phyloP scores from a whole-genome alignment of 2,113 vertebrate species.

The Seriola aureovittata region DNA sequence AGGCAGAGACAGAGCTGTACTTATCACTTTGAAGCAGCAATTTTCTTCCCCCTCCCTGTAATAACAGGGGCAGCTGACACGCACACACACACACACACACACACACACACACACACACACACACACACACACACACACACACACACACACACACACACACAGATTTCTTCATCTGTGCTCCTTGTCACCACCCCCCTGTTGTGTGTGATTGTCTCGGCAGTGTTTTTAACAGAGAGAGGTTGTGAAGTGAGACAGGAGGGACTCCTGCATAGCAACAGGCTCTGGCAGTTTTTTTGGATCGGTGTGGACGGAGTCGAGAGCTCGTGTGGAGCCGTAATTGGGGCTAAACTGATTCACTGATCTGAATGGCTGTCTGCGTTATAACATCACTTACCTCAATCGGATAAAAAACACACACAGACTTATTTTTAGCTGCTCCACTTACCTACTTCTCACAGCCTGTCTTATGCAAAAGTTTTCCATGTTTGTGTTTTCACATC shows the following conservation, averaged over 20 bases:
- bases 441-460: too few relatives aligned
- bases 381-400: neutral
- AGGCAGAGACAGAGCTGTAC: slow-evolving; percentile 41
- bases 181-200: slow-evolving; percentile 24
- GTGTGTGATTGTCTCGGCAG: slow-evolving; percentile 33
- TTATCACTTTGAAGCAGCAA: slow-evolving; percentile 51
- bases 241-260: slow-evolving; percentile 12
- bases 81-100: neutral
- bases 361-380: neutral
- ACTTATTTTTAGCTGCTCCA: neutral
- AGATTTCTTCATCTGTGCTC: slow-evolving; percentile 25
- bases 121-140: too few relatives aligned
- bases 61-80: slow-evolving; percentile 39
- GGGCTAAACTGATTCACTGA: neutral
- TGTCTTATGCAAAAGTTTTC: neutral
- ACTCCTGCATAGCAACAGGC: slow-evolving; percentile 65
- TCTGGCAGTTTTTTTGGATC: slow-evolving; percentile 22
- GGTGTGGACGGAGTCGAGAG: neutral
- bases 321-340: slow-evolving; percentile 6
- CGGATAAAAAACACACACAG: neutral
- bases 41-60: slow-evolving; percentile 55
- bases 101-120: neutral
- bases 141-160: neutral
- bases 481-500: too few relatives aligned
- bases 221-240: slow-evolving; percentile 1